Percentiles rank a stretch among this genome's conserved stretches.
phyloP scores from a whole-genome alignment of 2,888 invertebrate species.

The Notodonta ziczac region DNA sequence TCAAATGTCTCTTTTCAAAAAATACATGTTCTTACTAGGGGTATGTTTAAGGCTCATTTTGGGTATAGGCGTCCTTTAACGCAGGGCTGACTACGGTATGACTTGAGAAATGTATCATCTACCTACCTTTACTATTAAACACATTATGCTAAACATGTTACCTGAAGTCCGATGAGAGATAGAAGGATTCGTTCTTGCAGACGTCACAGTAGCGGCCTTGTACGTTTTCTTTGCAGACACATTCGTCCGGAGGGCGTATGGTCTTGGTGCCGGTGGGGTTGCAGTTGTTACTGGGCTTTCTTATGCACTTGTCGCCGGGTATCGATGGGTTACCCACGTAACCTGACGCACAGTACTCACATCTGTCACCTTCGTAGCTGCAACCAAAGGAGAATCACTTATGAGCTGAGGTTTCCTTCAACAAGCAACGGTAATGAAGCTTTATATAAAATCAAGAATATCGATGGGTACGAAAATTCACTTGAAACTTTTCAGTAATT shows the following conservation, averaged over 20 bases:
- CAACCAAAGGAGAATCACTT: slow-evolving; percentile 1
- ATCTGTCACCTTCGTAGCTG: slow-evolving; percentile 88
- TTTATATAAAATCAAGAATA: no score
- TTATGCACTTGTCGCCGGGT: slow-evolving; percentile 90
- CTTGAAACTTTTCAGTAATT: no score
- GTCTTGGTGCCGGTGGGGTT: slow-evolving; percentile 89
- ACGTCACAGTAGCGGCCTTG: slow-evolving; percentile 93
- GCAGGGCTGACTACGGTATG: no score
- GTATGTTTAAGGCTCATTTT: no score
- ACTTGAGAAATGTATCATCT: no score
- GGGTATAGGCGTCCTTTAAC: no score
- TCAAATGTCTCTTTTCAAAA: no score
- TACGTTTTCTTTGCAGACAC: slow-evolving; percentile 84
- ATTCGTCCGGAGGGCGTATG: slow-evolving; percentile 64
- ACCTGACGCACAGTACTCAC: slow-evolving; percentile 91
- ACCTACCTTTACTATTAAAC: no score
- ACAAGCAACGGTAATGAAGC: no score
- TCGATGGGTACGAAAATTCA: no score
- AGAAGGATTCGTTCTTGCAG: slow-evolving; percentile 94
- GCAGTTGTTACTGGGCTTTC: slow-evolving; percentile 82
- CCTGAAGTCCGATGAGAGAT: slow-evolving; percentile 87
- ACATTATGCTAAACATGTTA: slow-evolving; percentile 25
- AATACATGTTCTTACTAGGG: no score
- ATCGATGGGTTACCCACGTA: slow-evolving; percentile 92
- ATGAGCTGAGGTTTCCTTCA: no score